Conservation (phyloP, 2,888 invertebrate genomes). For the Cactoblastis cactorum region DNA sequence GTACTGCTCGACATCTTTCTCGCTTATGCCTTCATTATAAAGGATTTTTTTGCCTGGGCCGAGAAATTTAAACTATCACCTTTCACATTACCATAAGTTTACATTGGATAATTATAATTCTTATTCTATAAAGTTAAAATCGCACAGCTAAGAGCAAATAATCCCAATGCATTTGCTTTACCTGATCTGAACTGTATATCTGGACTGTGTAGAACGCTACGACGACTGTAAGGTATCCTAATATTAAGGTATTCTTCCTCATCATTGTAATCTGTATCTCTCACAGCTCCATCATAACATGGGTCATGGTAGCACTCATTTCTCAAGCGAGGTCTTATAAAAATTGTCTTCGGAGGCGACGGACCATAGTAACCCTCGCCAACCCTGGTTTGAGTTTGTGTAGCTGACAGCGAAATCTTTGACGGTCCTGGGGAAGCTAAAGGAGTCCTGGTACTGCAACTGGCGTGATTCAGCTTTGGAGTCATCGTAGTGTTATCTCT, state of each 20-base stretch:
- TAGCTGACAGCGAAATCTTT: constrained; percentile 25
- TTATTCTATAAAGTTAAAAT: too few species aligned
- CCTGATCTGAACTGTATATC: constrained; percentile 9
- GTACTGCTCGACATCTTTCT: constrained; percentile 26
- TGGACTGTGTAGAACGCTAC: constrained; percentile 18
- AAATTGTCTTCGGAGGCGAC: constrained; percentile 25
- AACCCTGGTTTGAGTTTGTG: constrained; percentile 17
- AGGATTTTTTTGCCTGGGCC: constrained; percentile 30
- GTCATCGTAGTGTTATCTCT: constrained; percentile 54
- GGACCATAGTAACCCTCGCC: constrained; percentile 15
- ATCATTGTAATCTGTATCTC: constrained; percentile 24
- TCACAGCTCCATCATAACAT: constrained; percentile 25
- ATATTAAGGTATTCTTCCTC: constrained; percentile 19
- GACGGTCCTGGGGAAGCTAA: constrained; percentile 22
- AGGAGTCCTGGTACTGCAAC: constrained; percentile 31
- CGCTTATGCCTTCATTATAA: constrained; percentile 60
- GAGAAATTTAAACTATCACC: background rate
- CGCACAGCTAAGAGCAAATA: too few species aligned
- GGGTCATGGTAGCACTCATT: constrained; percentile 8
- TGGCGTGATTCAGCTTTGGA: constrained; percentile 36
- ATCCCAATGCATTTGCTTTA: background rate
- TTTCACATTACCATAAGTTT: background rate
- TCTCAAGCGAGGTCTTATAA: constrained; percentile 22
- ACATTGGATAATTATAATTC: too few species aligned
- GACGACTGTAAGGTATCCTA: constrained; percentile 13